These are phyloP conservation scores for Oncorhynchus masou DNA, from an alignment of 2,113 vertebrate species.

Conservation along the genomic window DNA sequence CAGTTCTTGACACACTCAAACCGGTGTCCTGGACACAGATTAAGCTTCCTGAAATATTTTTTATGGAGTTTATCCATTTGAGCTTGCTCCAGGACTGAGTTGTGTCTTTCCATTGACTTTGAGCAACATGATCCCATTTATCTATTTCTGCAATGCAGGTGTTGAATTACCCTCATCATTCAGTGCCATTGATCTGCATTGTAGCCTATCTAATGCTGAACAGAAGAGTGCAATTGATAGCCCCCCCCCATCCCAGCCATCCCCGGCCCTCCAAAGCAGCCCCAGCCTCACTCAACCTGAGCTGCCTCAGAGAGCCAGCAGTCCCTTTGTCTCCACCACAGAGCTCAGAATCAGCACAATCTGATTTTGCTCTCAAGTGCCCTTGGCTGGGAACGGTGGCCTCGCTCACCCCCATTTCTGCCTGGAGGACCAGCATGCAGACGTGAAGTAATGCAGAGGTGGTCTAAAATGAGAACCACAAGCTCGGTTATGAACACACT, in stretches of 20 bases:
- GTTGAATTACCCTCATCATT: slow-evolving; percentile 37
- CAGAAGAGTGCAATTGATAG: slow-evolving; percentile 35
- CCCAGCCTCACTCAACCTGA: neutral
- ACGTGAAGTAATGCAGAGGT: too few relatives aligned
- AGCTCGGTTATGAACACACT: too few relatives aligned
- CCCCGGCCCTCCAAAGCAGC: neutral
- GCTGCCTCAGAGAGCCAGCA: neutral
- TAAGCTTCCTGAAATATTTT: too few relatives aligned
- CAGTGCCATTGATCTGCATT: slow-evolving; percentile 50
- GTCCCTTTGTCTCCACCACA: neutral
- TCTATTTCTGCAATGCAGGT: slow-evolving; percentile 52
- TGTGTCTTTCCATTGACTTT: slow-evolving; percentile 14
- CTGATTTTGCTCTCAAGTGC: slow-evolving; percentile 2
- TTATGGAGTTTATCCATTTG: too few relatives aligned
- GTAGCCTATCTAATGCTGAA: slow-evolving; percentile 19
- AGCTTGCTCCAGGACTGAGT: too few relatives aligned
- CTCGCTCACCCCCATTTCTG: neutral
- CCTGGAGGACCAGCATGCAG: too few relatives aligned
- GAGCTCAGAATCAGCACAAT: slow-evolving; percentile 7
- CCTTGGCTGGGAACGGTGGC: neutral
- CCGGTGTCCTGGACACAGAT: too few relatives aligned
- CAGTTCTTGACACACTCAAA: too few relatives aligned
- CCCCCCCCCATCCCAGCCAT: slow-evolving; percentile 3
- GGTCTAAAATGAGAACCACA: too few relatives aligned
- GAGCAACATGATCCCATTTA: slow-evolving; percentile 43